Conservation (phyloP, 2,797 vertebrate genomes). For the Protosalanx chinensis region DNA sequence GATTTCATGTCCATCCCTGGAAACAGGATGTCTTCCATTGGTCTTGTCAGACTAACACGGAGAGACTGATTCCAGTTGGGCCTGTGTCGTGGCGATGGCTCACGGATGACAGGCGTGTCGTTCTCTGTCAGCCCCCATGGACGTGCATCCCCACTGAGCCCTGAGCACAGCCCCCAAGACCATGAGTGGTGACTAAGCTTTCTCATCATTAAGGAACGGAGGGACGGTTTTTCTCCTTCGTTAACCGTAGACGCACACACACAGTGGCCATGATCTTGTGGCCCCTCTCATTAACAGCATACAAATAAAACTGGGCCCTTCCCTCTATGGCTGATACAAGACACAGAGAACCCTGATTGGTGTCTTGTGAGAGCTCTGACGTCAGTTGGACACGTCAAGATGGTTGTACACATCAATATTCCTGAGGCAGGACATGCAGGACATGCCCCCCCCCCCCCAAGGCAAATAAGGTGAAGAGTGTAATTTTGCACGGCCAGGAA, state of each 20-base stretch:
- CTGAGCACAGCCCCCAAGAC: slow-evolving; percentile 7
- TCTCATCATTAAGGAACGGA: slow-evolving; percentile 58
- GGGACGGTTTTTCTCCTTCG: slow-evolving; percentile 61
- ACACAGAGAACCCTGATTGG: slow-evolving; percentile 21
- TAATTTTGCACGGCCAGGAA: too few species aligned
- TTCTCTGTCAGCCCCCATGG: background rate
- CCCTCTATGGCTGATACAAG: slow-evolving; percentile 45
- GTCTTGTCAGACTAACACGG: background rate
- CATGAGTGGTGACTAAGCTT: slow-evolving; percentile 24
- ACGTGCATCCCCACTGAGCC: slow-evolving; percentile 26
- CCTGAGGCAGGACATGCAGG: slow-evolving; percentile 12
- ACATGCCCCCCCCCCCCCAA: too few species aligned
- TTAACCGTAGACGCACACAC: slow-evolving; percentile 49
- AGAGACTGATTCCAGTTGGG: background rate
- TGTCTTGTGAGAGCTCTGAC: slow-evolving; percentile 34
- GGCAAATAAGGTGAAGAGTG: too few species aligned
- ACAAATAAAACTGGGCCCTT: slow-evolving; percentile 57
- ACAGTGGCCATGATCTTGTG: slow-evolving; percentile 34
- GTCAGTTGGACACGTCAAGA: slow-evolving; percentile 27
- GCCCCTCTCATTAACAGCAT: slow-evolving; percentile 67
- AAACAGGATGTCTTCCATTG: background rate
- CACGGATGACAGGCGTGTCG: background rate
- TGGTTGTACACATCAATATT: slow-evolving; percentile 40
- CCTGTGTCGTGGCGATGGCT: background rate
- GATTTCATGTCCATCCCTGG: background rate